Conservation (phyloP, 2,797 vertebrate genomes). For the Falco naumanni region DNA sequence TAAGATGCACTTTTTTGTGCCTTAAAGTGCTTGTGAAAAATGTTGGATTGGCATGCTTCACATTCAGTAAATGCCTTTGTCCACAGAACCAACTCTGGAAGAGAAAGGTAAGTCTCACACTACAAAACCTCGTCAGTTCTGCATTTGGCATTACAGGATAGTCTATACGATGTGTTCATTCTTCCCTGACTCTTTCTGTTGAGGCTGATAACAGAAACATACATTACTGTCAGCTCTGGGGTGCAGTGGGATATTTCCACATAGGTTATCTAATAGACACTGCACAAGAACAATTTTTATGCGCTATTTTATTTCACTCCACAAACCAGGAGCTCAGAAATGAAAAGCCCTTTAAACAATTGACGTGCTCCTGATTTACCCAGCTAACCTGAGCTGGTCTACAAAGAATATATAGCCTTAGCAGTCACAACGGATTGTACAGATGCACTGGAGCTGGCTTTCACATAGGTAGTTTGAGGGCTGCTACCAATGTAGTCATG, state of each 20-base stretch:
- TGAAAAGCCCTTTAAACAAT: constrained; percentile 10
- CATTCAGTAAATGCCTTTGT: neutral
- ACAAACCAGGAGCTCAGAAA: neutral
- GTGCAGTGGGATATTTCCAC: neutral
- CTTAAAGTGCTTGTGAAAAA: constrained; percentile 16
- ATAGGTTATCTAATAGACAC: constrained; percentile 28
- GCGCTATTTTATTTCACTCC: neutral
- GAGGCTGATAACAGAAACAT: constrained; percentile 32
- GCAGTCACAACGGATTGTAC: neutral
- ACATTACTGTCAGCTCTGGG: constrained; percentile 23
- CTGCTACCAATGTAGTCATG: neutral
- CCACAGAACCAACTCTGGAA: neutral
- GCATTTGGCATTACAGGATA: constrained; percentile 1
- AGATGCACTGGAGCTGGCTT: neutral
- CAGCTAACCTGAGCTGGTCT: neutral
- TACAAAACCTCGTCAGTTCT: constrained; percentile 23
- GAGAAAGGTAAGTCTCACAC: neutral
- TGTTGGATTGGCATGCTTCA: constrained; percentile 8
- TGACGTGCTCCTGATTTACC: constrained; percentile 2
- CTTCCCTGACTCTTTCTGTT: constrained; percentile 24
- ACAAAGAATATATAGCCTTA: neutral
- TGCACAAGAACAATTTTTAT: constrained; percentile 10
- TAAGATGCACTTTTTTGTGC: neutral
- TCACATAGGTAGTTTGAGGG: neutral
- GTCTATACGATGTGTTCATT: neutral